Conservation (phyloP, 1,140 invertebrate genomes). For the Nasonia giraulti region DNA sequence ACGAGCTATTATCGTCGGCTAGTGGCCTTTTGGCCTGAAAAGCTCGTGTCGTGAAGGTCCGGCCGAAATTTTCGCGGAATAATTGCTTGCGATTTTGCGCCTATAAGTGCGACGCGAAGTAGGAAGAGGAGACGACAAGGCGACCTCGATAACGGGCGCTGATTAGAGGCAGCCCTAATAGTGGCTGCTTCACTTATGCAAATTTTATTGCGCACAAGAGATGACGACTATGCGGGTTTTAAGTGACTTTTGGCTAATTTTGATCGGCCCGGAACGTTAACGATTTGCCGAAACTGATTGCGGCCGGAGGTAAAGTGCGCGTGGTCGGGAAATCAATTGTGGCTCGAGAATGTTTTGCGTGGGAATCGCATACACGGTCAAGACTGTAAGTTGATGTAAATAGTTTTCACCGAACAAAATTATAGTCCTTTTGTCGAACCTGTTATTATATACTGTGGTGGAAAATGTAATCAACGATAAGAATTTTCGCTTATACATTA, state of each 20-base stretch:
- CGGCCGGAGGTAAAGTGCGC: no score
- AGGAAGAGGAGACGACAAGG: not conserved
- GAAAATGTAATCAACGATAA: no score
- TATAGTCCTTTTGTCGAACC: no score
- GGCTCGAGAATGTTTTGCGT: not conserved
- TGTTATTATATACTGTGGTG: no score
- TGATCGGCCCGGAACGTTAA: not conserved
- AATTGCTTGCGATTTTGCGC: conserved; percentile 8
- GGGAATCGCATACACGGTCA: not conserved
- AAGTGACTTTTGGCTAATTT: not conserved
- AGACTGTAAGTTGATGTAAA: no score
- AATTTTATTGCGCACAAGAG: not conserved
- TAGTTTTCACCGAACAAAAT: no score
- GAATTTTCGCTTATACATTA: no score
- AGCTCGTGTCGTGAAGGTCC: not conserved
- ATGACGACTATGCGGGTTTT: not conserved
- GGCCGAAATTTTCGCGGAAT: not conserved
- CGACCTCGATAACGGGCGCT: not conserved
- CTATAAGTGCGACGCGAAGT: not conserved
- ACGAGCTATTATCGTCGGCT: not conserved
- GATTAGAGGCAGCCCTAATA: not conserved
- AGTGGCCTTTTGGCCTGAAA: not conserved
- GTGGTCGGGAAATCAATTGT: not conserved
- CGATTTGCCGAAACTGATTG: not conserved
- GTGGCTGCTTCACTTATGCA: not conserved